A percentile compares a stretch with the other conserved stretches of the same genome.
Evolutionary conservation across 1,140 invertebrate genomes (phyloP).

Genomic region (Tetramorium alpestre): DNA sequence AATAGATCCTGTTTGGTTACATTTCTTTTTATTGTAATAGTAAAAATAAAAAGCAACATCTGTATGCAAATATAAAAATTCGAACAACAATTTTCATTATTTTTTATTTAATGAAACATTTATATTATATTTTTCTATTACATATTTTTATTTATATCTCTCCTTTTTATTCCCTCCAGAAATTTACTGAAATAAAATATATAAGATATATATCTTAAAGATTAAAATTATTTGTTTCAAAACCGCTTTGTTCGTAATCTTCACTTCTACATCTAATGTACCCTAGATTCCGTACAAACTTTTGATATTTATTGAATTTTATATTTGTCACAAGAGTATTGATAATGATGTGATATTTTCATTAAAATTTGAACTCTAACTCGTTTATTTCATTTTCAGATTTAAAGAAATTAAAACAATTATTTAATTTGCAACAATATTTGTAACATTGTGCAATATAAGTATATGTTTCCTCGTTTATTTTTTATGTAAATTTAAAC

Average conservation of each 20-base stretch:
- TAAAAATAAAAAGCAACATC: neutral
- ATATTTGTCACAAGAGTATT: neutral
- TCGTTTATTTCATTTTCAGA: conserved; percentile 46
- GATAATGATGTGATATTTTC: neutral
- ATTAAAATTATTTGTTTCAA: conserved; percentile 1
- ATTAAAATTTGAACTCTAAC: neutral
- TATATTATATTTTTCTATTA: neutral
- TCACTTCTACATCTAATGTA: neutral
- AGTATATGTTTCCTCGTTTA: neutral
- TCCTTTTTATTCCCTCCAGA: neutral
- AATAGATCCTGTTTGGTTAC: neutral
- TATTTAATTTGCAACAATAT: neutral
- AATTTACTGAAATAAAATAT: neutral
- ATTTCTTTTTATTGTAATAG: neutral
- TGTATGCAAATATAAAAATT: conserved; percentile 1
- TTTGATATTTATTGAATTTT: neutral
- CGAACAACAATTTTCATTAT: neutral
- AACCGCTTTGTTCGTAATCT: neutral
- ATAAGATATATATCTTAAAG: neutral
- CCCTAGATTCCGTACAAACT: neutral
- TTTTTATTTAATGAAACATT: neutral
- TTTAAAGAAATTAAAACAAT: neutral
- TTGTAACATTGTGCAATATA: neutral
- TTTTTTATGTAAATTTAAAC: neutral
- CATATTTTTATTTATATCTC: neutral